Evolutionary conservation across 2,888 invertebrate species (phyloP), one percentile per base, ranked within the genome.

Genomic region (Drosophila maculinotata): DNA sequence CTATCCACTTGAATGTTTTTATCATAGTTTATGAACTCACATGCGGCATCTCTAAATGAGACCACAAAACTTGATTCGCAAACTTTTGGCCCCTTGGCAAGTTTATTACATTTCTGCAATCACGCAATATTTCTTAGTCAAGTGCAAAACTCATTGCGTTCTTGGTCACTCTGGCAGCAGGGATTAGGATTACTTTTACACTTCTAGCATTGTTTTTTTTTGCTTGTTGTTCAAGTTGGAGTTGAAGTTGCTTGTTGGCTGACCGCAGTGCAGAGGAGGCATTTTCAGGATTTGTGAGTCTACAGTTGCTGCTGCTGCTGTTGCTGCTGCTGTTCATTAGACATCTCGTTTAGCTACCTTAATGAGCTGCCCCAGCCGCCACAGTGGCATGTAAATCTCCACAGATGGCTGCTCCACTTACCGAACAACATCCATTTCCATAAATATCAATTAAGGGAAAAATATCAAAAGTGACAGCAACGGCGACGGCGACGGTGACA

Each of bases 361-460:
- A 79, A 75, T 76, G 75, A 72, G 75, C 57, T 47, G 66, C 33
- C 53, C 38, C 12, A 38, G 31, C 20, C 2, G 8, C 47, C 4
- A 12, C 31, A 17, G 63, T 48, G 33, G 63, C 69, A 56, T 80
- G 71, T 76, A 76, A 71, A 79, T 81, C 79, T 73, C 4, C 64
- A 56, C 78, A 60, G 68, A 44, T 65, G 62, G 42, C 42, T 70
- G 80, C 67, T 82, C 81, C 82, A 80, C 66, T 80, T 14, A 1
- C 9, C 2, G 44, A 52, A 48, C 45, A 48, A 68, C 67, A 65
- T 59, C 49, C 76, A 79, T 80, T 82, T 82, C 79, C 83, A 83
- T 83, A 83, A 83, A 83, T 83, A 83, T 83, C 84, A 84, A 83
- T 83, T 83, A 83, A 60, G 78, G 68, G 20, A 41, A 42, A 70